phyloP scores from a whole-genome alignment of 2,113 vertebrate species.

The Alexandromys fortis region DNA sequence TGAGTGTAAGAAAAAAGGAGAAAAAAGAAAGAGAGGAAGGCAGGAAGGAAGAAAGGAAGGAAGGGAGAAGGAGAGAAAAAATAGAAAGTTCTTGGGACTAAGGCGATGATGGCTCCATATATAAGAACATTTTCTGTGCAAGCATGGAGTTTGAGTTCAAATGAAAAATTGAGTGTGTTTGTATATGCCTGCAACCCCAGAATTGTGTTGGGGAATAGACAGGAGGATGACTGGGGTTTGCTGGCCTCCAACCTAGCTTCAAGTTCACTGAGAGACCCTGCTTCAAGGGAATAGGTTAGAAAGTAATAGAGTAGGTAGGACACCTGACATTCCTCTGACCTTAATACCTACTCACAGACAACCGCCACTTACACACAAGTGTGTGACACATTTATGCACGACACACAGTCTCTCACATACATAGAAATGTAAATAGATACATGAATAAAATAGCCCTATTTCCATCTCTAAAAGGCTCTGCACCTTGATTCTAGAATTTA shows the following conservation, averaged over 20 bases:
- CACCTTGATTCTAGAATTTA: not conserved
- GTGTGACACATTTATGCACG: not conserved
- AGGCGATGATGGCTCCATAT: not conserved
- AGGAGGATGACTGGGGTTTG: not conserved
- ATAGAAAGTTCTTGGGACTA: not conserved
- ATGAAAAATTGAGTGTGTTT: not conserved
- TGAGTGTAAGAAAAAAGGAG: not conserved
- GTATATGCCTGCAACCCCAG: not conserved
- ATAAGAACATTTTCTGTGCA: not conserved
- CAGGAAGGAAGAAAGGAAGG: not conserved
- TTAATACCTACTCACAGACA: not conserved
- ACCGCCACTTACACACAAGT: not conserved
- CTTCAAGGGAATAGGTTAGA: not conserved
- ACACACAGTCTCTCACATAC: not conserved
- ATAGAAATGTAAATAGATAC: not conserved
- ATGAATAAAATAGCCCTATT: not conserved
- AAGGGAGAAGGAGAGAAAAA: not conserved
- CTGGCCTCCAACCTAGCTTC: not conserved
- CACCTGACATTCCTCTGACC: not conserved
- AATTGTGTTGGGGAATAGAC: not conserved
- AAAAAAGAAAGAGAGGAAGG: not conserved
- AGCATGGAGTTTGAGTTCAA: not conserved
- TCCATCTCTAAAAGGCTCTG: not conserved
- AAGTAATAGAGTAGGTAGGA: not conserved
- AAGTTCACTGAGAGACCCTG: not conserved